Percentiles rank a stretch among this genome's conserved stretches.
Evolutionary conservation across 2,797 vertebrate genomes (phyloP).

Genomic region (Rallus crepitans): DNA sequence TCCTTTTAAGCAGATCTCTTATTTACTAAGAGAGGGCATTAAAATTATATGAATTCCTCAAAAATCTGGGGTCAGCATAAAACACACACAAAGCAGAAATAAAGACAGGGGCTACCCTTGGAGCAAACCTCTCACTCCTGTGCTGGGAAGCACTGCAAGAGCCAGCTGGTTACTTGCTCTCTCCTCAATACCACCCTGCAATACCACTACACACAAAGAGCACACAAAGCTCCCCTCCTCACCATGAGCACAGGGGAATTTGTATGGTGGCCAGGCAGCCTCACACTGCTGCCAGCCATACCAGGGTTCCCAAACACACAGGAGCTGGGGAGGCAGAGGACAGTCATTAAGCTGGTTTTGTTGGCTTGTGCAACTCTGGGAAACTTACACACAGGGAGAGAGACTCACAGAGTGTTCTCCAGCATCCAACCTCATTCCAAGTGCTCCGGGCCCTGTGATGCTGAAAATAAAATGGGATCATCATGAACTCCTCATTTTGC

Average conservation of each 20-base stretch:
- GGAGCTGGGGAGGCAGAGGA: not conserved
- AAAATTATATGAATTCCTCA: not conserved
- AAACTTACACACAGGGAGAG: not conserved
- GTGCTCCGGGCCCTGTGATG: not conserved
- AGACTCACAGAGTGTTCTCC: not conserved
- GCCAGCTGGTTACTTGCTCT: not conserved
- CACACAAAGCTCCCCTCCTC: not conserved
- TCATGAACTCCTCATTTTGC: rapidly evolving
- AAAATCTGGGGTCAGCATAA: rapidly evolving
- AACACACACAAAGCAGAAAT: rapidly evolving
- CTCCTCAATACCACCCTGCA: not conserved
- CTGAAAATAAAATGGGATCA: rapidly evolving
- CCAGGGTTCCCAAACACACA: no score
- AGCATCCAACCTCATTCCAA: rapidly evolving
- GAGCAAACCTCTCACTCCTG: not conserved
- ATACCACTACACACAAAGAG: not conserved
- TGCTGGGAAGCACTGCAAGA: not conserved
- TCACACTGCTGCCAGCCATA: not conserved
- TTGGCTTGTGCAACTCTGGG: not conserved
- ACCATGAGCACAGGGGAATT: not conserved
- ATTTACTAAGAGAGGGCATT: not conserved
- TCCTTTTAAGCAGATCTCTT: not conserved
- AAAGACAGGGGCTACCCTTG: not conserved
- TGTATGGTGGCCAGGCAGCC: not conserved
- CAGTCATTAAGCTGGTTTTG: not conserved